phyloP scores from a whole-genome alignment of 2,113 vertebrate species.

The Microtus oregoni region DNA sequence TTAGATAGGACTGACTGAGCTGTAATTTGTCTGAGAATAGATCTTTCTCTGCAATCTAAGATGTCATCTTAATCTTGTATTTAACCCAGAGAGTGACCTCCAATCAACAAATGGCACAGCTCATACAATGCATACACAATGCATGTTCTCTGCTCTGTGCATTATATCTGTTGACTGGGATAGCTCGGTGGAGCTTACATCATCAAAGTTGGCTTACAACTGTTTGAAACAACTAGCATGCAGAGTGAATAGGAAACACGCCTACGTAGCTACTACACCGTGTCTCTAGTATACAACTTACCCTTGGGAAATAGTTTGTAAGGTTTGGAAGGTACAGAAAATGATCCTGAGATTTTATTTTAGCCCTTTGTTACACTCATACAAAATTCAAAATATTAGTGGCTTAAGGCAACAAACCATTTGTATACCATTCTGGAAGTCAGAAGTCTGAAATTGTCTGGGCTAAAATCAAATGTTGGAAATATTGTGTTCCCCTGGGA shows the following conservation, averaged over 20 bases:
- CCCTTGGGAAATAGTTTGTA: not conserved
- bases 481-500: not conserved
- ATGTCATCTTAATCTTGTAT: not conserved
- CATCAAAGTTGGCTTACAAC: slow-evolving; percentile 15
- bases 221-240: slow-evolving; percentile 17
- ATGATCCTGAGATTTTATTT: not conserved
- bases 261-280: not conserved
- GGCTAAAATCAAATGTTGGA: not conserved
- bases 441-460: not conserved
- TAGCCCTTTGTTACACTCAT: not conserved
- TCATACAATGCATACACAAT: not conserved
- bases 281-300: not conserved
- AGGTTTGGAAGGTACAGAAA: not conserved
- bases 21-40: not conserved
- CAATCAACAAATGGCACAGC: slow-evolving; percentile 1
- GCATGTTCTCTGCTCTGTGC: not conserved
- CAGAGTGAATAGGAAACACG: not conserved
- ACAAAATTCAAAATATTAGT: not conserved
- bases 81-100: slow-evolving; percentile 13
- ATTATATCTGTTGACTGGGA: not conserved
- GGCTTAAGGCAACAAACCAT: not conserved
- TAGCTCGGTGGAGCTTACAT: not conserved
- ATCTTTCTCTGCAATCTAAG: not conserved
- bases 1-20: not conserved
- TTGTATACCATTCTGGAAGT: not conserved